Evolutionary conservation across 2,888 invertebrate species (phyloP), one percentile per base, ranked within the genome.

Genomic region (Neoascia interrupta): DNA sequence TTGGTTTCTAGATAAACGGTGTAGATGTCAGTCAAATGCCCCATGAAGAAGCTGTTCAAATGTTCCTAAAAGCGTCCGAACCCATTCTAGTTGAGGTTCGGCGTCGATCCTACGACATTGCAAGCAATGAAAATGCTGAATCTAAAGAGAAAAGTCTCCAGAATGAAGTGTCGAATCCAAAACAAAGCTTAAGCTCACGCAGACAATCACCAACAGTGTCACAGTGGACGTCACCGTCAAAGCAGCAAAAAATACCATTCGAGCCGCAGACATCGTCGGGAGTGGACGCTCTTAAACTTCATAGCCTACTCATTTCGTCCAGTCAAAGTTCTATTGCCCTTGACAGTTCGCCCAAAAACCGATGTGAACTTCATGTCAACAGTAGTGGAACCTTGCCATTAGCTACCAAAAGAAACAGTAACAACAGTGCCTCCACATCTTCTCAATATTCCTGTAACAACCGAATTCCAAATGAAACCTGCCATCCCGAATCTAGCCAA

Each of bases 1-100:
- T 26, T 10, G 34, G 34, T 69, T 88, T 87, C 13, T 85, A 92
- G 92, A 90, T 92, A 76, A 92, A 92, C 85, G 92, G 92, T 76
- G 90, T 89, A 83, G 92, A 92, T 87, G 90, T 92, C 82, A 91
- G 91, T 85, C 90, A 90, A 84, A 90, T 91, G 85, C 90, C 91
- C 81, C 91, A 91, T 85, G 91, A 91, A 84, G 91, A 92, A 85
- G 91, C 91, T 81, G 90, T 92, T 82, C 89, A 90, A 84, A 90
- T 90, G 85, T 92, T 92, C 86, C 90, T 92, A 84, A 89, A 90
- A 82, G 91, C 91, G 72, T 89, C 90, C 82, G 92, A 92, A 84
- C 91, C 91, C 66, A 91, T 92, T 82, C 88, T 91, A 74, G 90
- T 92, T 51, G 92, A 92, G 87, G 90, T 92, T 45, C 89, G 91